These are phyloP conservation scores for Heliconius charithonia DNA, from an alignment of 2,888 invertebrate genomes.

Conservation along the genomic window DNA sequence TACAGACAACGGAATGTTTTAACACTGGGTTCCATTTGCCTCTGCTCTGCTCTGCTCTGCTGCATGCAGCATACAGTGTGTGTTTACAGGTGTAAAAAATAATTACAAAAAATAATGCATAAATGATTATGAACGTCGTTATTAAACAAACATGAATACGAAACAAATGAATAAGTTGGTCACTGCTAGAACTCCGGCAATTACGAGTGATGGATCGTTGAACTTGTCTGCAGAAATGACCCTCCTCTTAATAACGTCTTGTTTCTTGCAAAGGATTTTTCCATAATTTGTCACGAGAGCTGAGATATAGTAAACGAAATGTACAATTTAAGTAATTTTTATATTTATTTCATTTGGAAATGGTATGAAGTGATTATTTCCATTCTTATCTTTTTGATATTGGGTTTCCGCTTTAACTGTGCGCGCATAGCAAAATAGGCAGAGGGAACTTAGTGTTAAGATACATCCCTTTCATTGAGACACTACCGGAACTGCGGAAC, in stretches of 20 bases:
- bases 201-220: conserved; percentile 43
- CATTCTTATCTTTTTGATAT: neutral
- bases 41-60: too few species aligned
- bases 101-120: too few species aligned
- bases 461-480: too few species aligned
- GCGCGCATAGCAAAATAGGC: too few species aligned
- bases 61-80: too few species aligned
- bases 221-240: conserved; percentile 42
- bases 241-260: conserved; percentile 54
- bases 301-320: conserved; percentile 22
- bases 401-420: too few species aligned
- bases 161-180: conserved; percentile 34
- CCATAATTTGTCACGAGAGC: conserved; percentile 64
- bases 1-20: too few species aligned
- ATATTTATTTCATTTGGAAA: conserved; percentile 12
- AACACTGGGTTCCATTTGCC: too few species aligned
- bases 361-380: neutral
- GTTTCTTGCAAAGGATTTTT: conserved; percentile 65
- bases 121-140: too few species aligned
- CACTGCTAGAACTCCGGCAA: conserved; percentile 37
- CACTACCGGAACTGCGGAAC: too few species aligned
- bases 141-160: neutral
- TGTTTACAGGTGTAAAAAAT: too few species aligned
- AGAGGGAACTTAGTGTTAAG: too few species aligned
- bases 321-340: conserved; percentile 24